Base-by-base conservation (phyloP, 2,113 vertebrate species). In the Scomber japonicus region DNA sequence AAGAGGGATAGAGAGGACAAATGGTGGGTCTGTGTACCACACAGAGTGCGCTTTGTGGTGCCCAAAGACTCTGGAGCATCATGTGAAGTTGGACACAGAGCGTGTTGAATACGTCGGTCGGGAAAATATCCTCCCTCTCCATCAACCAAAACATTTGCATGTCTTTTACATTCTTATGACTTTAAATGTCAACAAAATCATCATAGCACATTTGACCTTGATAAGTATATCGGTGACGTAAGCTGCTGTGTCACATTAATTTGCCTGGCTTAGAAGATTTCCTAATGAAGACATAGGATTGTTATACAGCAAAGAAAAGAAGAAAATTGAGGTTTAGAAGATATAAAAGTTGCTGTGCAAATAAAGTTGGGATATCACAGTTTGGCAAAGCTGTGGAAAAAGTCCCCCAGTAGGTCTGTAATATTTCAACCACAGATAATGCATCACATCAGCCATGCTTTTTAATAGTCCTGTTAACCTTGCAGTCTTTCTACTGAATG, bases 31-130 rank as follows among this genome's bases (percentile, higher is more conserved):
- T 94, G 92, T 93, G 87, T 13, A 6, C 27, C 53, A 67, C 85
- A 94, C 92, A 94, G 89, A 88, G 92, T 86, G 71, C 0, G 87
- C 93, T 93, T 94, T 94, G 92, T 94, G 65, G 85, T 11, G 68
- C 84, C 76, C 45, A 3, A 59, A 24, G 78, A 72, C 78, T 62
- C 74, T 17, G 64, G 55, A 81, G 82, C 89, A 80, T 91, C 84
- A 90, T 89, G 91, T 76, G 86, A 88, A 92, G 70, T 40, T 48
- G 55, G 78, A 85, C 70, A 61, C 51, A 54, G 75, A 88, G 73
- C 79, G 75, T 85, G 87, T 81, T 86, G 82, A 91, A 92, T 83
- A 78, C 51, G 75, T 69, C 16, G 19, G 49, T 3, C 6, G 2
- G 11, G 30, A 49, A 77, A 81, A 80, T 61, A 65, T 88, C 62